Base-by-base conservation (phyloP, 2,113 vertebrate genomes). In the Cacatua alba region DNA sequence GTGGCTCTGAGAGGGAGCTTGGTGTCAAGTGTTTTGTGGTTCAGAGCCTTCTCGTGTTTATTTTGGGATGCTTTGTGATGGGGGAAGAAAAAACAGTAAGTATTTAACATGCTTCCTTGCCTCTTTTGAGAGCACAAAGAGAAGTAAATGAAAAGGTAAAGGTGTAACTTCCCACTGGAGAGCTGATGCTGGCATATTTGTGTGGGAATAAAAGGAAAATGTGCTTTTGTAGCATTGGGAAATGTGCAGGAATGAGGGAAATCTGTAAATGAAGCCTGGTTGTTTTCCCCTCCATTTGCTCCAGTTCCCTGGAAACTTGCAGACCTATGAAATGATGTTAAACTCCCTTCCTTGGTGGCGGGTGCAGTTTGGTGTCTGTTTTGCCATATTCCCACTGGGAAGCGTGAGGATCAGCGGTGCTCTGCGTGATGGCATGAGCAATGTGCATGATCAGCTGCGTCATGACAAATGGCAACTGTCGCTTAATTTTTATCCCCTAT, bases 401-500 rank as follows among this genome's bases (percentile, higher is more conserved):
- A 64, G 84, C 72, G 3, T 53, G 7, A 43, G 78, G 92, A 84
- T 77, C 93, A 37, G 65, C 67, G 55, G 88, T 43, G 86, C 87
- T 41, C 65, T 10, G 90, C 4, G 1, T 51, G 94, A 11, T 88
- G 28, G 53, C 51, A 48, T 96, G 98, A 97, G 96, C 48, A 82
- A 71, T 39, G 93, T 6, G 92, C 95, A 95, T 72, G 94, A 97
- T 95, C 97, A 90, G 92, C 97, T 96, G 78, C 96, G 67, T 25
- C 6, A 68, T 98, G 98, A 98, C 97, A 98, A 98, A 98, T 98
- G 97, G 97, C 97, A 96, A 97, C 97, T 96, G 95, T 97, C 95
- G 92, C 97, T 98, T 98, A 97, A 98, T 98, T 98, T 98, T 98
- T 97, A 98, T 98, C 98, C 98, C 96, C 97, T 97, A 97, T 98